A percentile compares a stretch with the other conserved stretches of the same genome.
phyloP scores from a whole-genome alignment of 2,888 invertebrate species.

The Cepaea hortensis region DNA sequence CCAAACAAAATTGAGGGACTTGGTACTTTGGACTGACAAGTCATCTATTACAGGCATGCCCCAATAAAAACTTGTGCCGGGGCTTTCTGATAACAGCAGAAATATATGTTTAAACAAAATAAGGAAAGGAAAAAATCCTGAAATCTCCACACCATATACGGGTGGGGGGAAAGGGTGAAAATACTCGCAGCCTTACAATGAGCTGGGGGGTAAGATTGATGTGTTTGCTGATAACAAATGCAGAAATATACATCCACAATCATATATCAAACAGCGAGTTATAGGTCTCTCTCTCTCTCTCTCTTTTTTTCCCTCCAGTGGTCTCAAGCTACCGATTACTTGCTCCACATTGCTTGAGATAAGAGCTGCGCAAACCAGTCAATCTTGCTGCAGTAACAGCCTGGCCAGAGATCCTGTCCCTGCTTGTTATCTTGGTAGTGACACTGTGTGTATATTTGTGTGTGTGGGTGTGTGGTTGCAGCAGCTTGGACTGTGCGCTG shows the following conservation, averaged over 20 bases:
- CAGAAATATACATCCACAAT: background rate
- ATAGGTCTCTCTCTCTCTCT: no score
- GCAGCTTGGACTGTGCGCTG: no score
- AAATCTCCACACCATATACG: background rate
- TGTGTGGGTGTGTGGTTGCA: no score
- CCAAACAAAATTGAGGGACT: slow-evolving; percentile 21
- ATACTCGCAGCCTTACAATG: background rate
- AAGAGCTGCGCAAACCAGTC: slow-evolving; percentile 26
- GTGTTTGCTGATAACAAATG: background rate
- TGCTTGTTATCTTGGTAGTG: background rate
- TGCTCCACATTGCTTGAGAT: slow-evolving; percentile 17
- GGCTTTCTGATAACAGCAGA: background rate
- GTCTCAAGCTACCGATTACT: background rate
- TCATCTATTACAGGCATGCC: background rate
- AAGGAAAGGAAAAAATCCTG: background rate
- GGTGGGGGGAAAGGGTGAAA: background rate
- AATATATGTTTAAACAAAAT: background rate
- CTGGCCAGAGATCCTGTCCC: background rate
- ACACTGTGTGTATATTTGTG: background rate
- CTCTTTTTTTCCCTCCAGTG: no score
- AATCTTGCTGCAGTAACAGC: slow-evolving; percentile 6
- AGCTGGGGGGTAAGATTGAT: background rate
- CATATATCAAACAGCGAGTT: background rate
- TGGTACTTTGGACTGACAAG: slow-evolving; percentile 26
- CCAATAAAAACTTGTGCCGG: background rate